Evolutionary conservation across 1,140 invertebrate genomes (phyloP), one percentile per base, ranked within the genome.

Genomic region (Doryteuthis pealeii): DNA sequence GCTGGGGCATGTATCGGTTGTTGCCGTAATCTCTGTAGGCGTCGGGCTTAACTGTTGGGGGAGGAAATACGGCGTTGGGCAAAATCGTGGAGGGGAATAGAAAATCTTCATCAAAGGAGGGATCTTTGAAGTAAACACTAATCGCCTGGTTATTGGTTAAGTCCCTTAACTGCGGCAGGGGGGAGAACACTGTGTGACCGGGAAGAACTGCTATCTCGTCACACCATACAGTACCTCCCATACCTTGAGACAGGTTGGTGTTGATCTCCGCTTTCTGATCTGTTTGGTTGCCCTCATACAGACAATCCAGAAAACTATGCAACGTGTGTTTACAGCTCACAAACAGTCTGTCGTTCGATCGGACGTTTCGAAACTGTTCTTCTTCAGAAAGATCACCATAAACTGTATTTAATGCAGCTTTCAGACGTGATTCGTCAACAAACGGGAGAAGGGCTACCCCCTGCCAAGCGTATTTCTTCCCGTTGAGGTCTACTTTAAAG

Each of bases 401-500:
- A 80, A 94, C 95, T 5, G 92, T 91, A 77, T 92, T 89, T 32
- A 99, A 88, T 1, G 96, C 95, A 81, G 93, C 93, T 83, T 97
- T 94, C 30, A 99, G 90, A 76, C 97, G 89, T 66, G 91, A 91
- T 88, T 99, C 97, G 84, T 99, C 97, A 0, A 99, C 98, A 90
- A 99, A 99, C 43, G 98, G 98, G 70, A 99, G 88, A 14, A 99
- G 87, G 6, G 98, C 98, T 14, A 99, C 98, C 74, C 98, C 89
- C 90, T 99, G 97, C 98, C 98, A 99, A 70, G 97, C 97, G 89
- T 95, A 99, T 88, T 98, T 99, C 88, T 99, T 99, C 26, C 98
- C 98, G 90, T 99, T 99, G 68, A 99, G 89, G 90, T 99, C 98
- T 76, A 88, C 97, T 89, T 97, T 97, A 87, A 99, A 99, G 85